Evolutionary conservation across 2,888 invertebrate species (phyloP), one percentile per base, ranked within the genome.

Genomic region (Lymantria monacha): DNA sequence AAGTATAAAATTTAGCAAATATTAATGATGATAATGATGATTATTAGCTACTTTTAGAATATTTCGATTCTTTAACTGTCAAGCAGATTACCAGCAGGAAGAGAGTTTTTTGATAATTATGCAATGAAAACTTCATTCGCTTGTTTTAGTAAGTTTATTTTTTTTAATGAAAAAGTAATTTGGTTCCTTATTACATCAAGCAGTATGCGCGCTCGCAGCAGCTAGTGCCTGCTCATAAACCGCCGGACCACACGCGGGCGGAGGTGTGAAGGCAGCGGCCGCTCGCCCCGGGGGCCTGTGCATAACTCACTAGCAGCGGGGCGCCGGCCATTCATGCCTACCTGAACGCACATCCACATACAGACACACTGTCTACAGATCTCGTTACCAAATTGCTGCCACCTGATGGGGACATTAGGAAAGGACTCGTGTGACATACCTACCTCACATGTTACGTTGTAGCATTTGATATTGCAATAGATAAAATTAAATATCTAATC

Each of bases 281-380:
- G 73, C 74, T 68, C 84, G 76, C 86, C 80, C 81, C 86, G 83
- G 88, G 90, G 89, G 87, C 83, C 81, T n/a, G 66, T 76, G 76
- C 88, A 91, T 90, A 90, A 89, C 88, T 90, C 89, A 90, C 82
- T 80, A 75, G 72, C 88, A 86, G 87, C 89, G 88, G 91, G 91
- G 87, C 86, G 89, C 87, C 87, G 68, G 77, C 82, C 88, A 88
- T 88, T 88, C 89, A 88, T 88, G 81, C 83, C 83, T 87, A 85
- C 86, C 87, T 85, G 84, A 76, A 72, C 78, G 72, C 65, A 72
- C 71, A 76, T 72, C 78, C 76, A 75, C 72, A 69, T 70, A 79
- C 74, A 88, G 88, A 89, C 89, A 83, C 70, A 74, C 82, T 85
- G 88, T 86, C 88, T 86, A 64, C 63, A 61, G 62, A 70, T 71